Base-by-base conservation (phyloP, 1,140 invertebrate species). In the Bombus pascuorum region DNA sequence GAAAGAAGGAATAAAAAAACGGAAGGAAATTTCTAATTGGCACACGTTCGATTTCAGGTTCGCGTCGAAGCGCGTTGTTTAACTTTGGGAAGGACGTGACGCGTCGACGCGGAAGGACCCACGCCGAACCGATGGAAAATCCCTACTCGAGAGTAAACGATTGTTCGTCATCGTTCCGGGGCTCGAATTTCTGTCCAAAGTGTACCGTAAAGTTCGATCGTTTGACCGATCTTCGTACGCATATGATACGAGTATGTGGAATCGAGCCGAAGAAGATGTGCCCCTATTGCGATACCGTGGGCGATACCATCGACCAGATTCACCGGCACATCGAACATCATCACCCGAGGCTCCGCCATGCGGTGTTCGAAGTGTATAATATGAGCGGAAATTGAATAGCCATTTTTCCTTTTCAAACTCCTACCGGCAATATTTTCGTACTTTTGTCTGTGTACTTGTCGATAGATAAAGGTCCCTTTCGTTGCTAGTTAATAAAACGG, bases 11-110 rank as follows among this genome's bases (percentile, higher is more conserved):
- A 1, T 1, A n/a, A 9, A 1, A 22, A 1, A 18, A 10, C 9
- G 39, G 18, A 25, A 15, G 13, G 9, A 77, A 4, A 42, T 25
- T 72, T 85, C 82, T 88, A 76, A 88, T 75, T 37, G 71, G n/a
- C 18, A 47, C 32, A 47, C 39, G 39, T 88, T 81, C 66, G 72
- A 85, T 89, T 87, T 80, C 78, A 87, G 81, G 81, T 88, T 32
- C 37, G 42, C 32, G 53, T 76, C 53, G 68, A 78, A 83, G 42
- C 37, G 32, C 57, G 53, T 66, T 65, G 39, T n/a, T 34, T 74
- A 75, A 47, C 81, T 0, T 28, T 53, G 32, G 37, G n/a, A n/a
- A 22, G 65, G 28, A 42, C 3, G 37, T n/a, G n/a, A 12, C 3
- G 44, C 28, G 34, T 1, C 15, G 25, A 13, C 42, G 44, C 0